Percentiles rank a stretch among this genome's conserved stretches.
phyloP scores from a whole-genome alignment of 1,140 invertebrate genomes.

The Polypedilum pembai region DNA sequence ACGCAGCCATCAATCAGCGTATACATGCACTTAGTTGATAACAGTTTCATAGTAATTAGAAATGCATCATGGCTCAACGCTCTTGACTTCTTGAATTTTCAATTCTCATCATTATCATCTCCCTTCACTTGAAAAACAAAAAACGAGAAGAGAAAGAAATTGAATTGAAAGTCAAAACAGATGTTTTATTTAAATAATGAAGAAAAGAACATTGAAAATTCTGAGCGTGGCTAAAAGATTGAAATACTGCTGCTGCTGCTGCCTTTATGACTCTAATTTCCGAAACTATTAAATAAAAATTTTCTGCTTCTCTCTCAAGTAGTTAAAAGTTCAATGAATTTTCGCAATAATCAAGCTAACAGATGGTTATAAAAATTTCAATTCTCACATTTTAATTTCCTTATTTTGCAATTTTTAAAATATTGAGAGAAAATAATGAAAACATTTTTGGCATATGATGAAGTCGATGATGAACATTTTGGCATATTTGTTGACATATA shows the following conservation, averaged over 20 bases:
- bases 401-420: no score
- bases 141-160: conserved; percentile 1
- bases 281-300: background rate
- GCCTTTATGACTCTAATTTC: conserved; percentile 4
- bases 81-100: background rate
- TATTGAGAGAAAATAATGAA: no score
- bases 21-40: background rate
- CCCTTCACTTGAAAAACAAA: background rate
- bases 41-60: background rate
- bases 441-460: no score
- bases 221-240: no score
- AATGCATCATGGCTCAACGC: background rate
- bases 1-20: background rate
- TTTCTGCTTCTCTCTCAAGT: no score
- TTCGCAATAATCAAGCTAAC: no score
- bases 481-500: no score
- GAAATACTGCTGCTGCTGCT: background rate
- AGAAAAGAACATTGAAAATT: no score
- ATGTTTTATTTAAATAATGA: background rate
- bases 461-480: no score
- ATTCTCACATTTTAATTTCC: no score
- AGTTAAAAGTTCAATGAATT: background rate
- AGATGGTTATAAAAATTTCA: no score
- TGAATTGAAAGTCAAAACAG: conserved; percentile 9
- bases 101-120: background rate